These are phyloP conservation scores for Caenorhabditis sp. DNA, from an alignment of 2,888 invertebrate species.

Conservation along the genomic window DNA sequence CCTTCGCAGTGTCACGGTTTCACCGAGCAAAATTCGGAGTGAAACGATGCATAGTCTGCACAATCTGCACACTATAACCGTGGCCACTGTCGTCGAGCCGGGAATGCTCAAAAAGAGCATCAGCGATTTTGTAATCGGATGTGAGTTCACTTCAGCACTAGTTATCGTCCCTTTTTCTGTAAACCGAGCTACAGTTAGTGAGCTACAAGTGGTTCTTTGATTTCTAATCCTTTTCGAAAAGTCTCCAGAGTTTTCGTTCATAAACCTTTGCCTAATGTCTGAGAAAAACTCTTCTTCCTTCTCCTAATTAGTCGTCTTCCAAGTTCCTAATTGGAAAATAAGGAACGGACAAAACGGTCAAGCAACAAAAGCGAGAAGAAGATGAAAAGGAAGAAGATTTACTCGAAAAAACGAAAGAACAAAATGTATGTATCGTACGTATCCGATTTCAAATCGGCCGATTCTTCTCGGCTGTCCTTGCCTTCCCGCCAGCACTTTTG, in stretches of 20 bases:
- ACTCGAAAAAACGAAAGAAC: constrained; percentile 35
- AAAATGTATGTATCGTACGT: constrained; percentile 61
- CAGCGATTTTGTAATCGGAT: constrained; percentile 58
- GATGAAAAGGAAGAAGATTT: constrained; percentile 28
- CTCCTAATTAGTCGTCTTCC: constrained; percentile 19
- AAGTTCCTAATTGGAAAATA: neutral
- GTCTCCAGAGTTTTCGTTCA: neutral
- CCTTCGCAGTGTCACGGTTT: constrained; percentile 46
- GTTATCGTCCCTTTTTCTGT: no score
- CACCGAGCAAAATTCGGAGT: constrained; percentile 54
- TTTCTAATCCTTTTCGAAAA: constrained; percentile 1
- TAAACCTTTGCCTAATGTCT: constrained; percentile 9
- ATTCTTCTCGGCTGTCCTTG: constrained; percentile 18
- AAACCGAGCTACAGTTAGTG: no score
- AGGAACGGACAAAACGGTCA: neutral
- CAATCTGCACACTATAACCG: constrained; percentile 46
- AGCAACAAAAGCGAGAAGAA: neutral
- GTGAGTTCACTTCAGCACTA: no score
- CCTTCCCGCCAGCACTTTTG: constrained; percentile 37
- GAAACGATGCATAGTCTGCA: constrained; percentile 57
- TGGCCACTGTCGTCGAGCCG: constrained; percentile 55
- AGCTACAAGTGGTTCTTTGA: no score
- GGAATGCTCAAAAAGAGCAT: constrained; percentile 56
- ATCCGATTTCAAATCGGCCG: constrained; percentile 48
- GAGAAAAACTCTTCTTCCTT: constrained; percentile 8